phyloP scores from a whole-genome alignment of 2,888 invertebrate genomes.

The Ophion costatus region DNA sequence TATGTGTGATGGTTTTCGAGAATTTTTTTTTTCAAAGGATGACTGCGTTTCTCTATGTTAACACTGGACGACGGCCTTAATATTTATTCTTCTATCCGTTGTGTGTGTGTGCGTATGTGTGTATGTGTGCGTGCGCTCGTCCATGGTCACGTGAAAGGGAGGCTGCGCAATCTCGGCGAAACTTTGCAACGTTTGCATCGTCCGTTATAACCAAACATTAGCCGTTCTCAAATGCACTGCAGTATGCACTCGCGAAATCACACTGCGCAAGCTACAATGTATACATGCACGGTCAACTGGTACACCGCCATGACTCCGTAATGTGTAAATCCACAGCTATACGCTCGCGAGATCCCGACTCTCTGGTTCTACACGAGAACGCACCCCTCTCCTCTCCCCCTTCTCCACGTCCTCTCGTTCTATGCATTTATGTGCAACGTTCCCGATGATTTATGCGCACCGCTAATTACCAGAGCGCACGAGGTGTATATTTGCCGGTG shows the following conservation, averaged over 20 bases:
- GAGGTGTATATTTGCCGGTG: background rate
- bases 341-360: slow-evolving; percentile 28
- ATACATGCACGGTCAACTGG: slow-evolving; percentile 37
- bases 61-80: too few species aligned
- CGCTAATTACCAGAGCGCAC: slow-evolving; percentile 80
- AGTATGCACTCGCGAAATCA: slow-evolving; percentile 60
- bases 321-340: slow-evolving; percentile 51
- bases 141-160: background rate
- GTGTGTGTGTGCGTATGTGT: too few species aligned
- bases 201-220: slow-evolving; percentile 73
- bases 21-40: too few species aligned
- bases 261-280: slow-evolving; percentile 9
- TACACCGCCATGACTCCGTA: slow-evolving; percentile 44
- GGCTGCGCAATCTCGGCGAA: slow-evolving; percentile 57
- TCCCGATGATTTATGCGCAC: slow-evolving; percentile 82
- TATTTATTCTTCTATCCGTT: too few species aligned
- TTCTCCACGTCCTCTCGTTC: slow-evolving; percentile 52
- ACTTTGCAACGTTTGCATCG: slow-evolving; percentile 73
- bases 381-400: background rate
- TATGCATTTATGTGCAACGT: slow-evolving; percentile 78
- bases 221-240: slow-evolving; percentile 60
- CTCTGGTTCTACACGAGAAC: background rate
- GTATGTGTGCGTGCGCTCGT: too few species aligned
- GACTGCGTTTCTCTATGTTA: too few species aligned
- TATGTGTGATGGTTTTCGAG: too few species aligned